phyloP scores from a whole-genome alignment of 1,140 invertebrate species.

The Cataglyphis hispanica region DNA sequence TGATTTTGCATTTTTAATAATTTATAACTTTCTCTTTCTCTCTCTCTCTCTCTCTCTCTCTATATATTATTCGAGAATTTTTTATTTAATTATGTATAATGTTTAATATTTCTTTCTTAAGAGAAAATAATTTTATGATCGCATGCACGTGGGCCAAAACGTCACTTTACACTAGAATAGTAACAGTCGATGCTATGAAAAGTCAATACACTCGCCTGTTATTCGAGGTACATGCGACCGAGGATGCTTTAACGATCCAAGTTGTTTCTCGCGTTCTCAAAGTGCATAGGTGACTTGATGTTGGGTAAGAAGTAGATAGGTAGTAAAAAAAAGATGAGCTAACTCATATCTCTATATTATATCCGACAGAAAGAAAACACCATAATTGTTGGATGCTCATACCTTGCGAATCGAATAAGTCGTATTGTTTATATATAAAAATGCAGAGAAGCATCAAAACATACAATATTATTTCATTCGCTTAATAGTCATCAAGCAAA shows the following conservation, averaged over 20 bases:
- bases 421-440: constrained; percentile 64
- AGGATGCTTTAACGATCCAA: constrained; percentile 53
- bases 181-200: constrained; percentile 25
- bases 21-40: neutral
- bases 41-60: too few species aligned
- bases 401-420: constrained; percentile 60
- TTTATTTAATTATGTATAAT: neutral
- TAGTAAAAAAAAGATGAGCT: constrained; percentile 36
- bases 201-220: constrained; percentile 40
- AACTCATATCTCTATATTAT: constrained; percentile 16
- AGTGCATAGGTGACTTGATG: constrained; percentile 64
- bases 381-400: constrained; percentile 61
- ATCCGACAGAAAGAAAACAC: constrained; percentile 51
- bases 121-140: neutral
- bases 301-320: constrained; percentile 60
- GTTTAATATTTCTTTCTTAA: neutral
- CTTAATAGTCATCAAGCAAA: neutral
- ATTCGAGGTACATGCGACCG: constrained; percentile 25
- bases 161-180: constrained; percentile 19
- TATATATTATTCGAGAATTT: neutral
- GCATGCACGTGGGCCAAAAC: neutral
- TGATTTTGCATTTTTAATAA: neutral
- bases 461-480: neutral
- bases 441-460: constrained; percentile 44
- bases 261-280: constrained; percentile 65